These are phyloP conservation scores for Cheilosia soror DNA, from an alignment of 2,888 invertebrate species.

Conservation along the genomic window DNA sequence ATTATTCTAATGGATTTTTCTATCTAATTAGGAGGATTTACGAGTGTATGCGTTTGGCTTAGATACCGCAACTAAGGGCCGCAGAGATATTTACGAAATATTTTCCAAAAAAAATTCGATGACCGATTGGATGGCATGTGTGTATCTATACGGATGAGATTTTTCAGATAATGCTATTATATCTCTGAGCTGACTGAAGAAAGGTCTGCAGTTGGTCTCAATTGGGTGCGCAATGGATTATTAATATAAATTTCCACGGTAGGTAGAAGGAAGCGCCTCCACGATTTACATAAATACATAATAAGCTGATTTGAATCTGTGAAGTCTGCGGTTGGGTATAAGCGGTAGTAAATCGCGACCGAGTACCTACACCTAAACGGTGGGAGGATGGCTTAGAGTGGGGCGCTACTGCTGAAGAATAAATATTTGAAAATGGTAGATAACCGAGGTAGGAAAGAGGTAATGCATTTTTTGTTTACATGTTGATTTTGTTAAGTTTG, in stretches of 20 bases:
- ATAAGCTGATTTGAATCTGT: slow-evolving; percentile 48
- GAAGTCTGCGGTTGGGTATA: not conserved
- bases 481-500: too few relatives aligned
- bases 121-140: not conserved
- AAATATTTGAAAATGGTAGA: not conserved
- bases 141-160: slow-evolving; percentile 15
- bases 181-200: slow-evolving; percentile 13
- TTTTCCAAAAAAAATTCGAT: not conserved
- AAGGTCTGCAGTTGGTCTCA: slow-evolving; percentile 16
- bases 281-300: slow-evolving; percentile 44
- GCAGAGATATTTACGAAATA: not conserved
- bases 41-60: slow-evolving; percentile 42
- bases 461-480: too few relatives aligned
- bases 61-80: slow-evolving; percentile 40
- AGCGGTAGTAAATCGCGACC: not conserved
- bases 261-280: slow-evolving; percentile 31
- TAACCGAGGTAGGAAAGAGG: too few relatives aligned
- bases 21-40: slow-evolving; percentile 57
- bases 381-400: not conserved
- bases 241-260: slow-evolving; percentile 36
- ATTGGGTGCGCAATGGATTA: slow-evolving; percentile 63
- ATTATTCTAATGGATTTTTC: slow-evolving; percentile 57
- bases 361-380: not conserved
- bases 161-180: slow-evolving; percentile 41
- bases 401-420: not conserved